Evolutionary conservation across 2,797 vertebrate species (phyloP).

Genomic region (Carcharodon carcharias): DNA sequence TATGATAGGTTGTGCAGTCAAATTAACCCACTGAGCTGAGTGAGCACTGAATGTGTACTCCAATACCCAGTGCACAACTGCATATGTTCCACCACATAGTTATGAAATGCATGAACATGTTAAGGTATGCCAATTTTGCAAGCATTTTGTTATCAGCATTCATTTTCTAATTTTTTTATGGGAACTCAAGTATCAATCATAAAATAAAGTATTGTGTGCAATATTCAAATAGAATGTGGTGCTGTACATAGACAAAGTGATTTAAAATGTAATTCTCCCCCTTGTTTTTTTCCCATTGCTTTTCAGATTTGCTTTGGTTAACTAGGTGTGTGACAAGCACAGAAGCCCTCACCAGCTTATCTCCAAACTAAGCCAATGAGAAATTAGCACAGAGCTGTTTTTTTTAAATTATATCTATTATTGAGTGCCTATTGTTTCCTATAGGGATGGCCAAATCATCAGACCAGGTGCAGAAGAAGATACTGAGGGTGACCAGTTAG

Average conservation of each 20-base stretch:
- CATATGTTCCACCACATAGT: background rate
- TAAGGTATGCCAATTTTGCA: background rate
- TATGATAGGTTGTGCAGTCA: conserved; percentile 25
- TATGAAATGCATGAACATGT: background rate
- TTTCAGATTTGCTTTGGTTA: background rate
- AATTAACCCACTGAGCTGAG: conserved; percentile 24
- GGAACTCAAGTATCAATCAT: background rate
- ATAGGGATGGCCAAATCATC: background rate
- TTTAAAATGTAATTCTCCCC: background rate
- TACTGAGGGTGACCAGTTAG: background rate
- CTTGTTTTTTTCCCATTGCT: background rate
- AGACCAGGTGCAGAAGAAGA: background rate
- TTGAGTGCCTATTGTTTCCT: background rate
- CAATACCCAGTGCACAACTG: background rate
- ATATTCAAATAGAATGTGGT: background rate
- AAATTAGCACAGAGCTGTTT: background rate
- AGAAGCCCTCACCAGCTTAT: background rate
- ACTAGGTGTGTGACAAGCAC: background rate
- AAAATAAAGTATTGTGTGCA: background rate
- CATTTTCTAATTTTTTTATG: background rate
- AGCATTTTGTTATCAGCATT: background rate
- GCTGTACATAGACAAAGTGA: background rate
- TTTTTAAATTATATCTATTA: background rate
- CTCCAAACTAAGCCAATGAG: background rate
- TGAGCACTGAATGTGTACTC: background rate